These are phyloP conservation scores for Petrocephalus microphthalmus DNA, from an alignment of 2,113 vertebrate genomes.

Conservation along the genomic window DNA sequence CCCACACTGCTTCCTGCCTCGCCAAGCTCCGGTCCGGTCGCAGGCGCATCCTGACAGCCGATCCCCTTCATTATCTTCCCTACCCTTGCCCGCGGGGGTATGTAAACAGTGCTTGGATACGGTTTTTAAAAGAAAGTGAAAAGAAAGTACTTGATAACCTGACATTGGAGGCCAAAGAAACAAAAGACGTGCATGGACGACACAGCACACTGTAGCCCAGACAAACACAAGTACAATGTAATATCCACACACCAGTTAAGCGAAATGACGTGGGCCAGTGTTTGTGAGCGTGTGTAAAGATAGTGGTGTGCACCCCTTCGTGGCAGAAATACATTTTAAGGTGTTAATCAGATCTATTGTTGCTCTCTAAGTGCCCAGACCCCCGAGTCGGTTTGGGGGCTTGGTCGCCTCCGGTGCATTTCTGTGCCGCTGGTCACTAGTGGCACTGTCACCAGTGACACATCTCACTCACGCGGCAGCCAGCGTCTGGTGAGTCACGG, in stretches of 20 bases:
- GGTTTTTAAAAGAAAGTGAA: neutral
- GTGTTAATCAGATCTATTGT: neutral
- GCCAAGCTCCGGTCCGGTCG: slow-evolving; percentile 30
- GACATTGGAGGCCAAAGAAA: neutral
- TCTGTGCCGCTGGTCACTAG: neutral
- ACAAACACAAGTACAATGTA: neutral
- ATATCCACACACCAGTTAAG: neutral
- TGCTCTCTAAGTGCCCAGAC: neutral
- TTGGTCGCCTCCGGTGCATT: neutral
- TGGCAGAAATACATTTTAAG: neutral
- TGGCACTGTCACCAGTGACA: neutral
- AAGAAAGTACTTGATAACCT: neutral
- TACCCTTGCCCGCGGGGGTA: neutral
- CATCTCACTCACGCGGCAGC: neutral
- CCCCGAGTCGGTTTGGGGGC: too few species aligned
- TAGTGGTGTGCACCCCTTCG: neutral
- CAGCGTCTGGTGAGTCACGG: neutral
- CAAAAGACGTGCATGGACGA: neutral
- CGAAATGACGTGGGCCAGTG: neutral
- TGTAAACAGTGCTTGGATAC: slow-evolving; percentile 18
- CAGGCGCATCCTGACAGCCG: slow-evolving; percentile 27
- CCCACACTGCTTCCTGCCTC: slow-evolving; percentile 69
- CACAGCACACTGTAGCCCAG: neutral
- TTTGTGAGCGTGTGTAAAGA: neutral
- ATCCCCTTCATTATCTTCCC: slow-evolving; percentile 14